Conservation (phyloP, 2,797 vertebrate genomes). For the Lophotriccus pileatus region DNA sequence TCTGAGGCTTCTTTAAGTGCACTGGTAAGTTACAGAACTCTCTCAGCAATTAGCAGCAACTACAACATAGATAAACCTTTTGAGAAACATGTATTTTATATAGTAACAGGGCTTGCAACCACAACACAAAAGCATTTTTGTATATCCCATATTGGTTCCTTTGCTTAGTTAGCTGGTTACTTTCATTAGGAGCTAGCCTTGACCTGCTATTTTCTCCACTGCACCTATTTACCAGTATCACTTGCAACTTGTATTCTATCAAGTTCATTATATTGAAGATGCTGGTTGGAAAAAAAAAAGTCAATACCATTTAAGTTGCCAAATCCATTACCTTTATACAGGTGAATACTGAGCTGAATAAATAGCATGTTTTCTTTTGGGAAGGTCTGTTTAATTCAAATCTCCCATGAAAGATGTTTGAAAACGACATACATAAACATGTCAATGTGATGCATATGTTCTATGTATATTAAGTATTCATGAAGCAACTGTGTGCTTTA, state of each 20-base stretch:
- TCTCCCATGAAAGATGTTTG: background rate
- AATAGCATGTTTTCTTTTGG: background rate
- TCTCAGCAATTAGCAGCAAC: background rate
- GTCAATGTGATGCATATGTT: background rate
- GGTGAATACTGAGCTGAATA: background rate
- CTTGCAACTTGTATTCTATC: background rate
- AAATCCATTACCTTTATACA: background rate
- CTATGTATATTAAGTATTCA: slow-evolving; percentile 13
- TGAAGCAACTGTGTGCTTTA: slow-evolving; percentile 31
- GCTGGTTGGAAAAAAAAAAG: background rate
- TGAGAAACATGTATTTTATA: background rate
- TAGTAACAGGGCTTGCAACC: background rate
- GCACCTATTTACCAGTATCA: background rate
- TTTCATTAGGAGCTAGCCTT: background rate
- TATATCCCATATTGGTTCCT: background rate
- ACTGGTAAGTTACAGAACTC: background rate
- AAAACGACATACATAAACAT: background rate
- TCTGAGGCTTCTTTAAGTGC: background rate
- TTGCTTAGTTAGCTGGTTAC: background rate
- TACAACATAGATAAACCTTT: background rate
- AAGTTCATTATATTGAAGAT: background rate
- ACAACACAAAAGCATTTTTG: background rate
- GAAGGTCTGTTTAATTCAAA: background rate
- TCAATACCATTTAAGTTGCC: background rate
- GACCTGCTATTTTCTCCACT: background rate